Evolutionary conservation across 2,797 vertebrate species (phyloP).

Genomic region (Discoglossus pictus): DNA sequence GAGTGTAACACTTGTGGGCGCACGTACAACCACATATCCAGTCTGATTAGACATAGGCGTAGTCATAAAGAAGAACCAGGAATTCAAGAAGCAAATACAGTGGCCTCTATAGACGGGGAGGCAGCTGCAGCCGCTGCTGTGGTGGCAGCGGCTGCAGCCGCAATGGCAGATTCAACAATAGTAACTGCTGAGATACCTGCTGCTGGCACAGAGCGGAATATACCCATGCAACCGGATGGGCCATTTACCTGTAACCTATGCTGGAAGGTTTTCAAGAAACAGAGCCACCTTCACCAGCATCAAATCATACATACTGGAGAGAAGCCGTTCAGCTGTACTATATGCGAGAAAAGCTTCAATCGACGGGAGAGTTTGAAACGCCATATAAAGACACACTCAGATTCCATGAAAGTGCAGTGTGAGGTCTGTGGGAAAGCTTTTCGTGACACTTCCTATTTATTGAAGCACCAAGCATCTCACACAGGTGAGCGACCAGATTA

Average conservation of each 20-base stretch:
- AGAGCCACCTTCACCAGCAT: conserved; percentile 93
- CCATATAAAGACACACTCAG: conserved; percentile 67
- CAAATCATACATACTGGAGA: conserved; percentile 92
- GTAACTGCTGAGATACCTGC: background rate
- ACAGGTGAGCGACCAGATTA: conserved; percentile 56
- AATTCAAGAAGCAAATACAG: background rate
- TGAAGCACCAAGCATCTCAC: conserved; percentile 67
- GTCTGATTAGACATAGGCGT: conserved; percentile 91
- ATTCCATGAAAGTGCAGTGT: conserved; percentile 64
- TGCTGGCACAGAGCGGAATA: background rate
- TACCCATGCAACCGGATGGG: conserved; percentile 56
- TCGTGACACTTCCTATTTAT: conserved; percentile 65
- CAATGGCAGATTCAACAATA: background rate
- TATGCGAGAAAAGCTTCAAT: conserved; percentile 71
- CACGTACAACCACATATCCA: conserved; percentile 92
- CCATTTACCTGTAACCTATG: conserved; percentile 89
- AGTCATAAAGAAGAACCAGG: conserved; percentile 86
- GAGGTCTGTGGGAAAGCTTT: conserved; percentile 70
- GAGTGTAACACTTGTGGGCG: conserved; percentile 89
- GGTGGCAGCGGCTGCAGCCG: conserved; percentile 11
- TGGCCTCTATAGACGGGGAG: conserved; percentile 15
- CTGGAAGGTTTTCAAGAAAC: conserved; percentile 95
- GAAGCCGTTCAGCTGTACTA: conserved; percentile 72
- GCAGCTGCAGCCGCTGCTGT: background rate
- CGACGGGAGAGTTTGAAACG: conserved; percentile 71